Evolutionary conservation across 2,113 vertebrate genomes (phyloP), one percentile per base, ranked within the genome.

Genomic region (Microtus pennsylvanicus): DNA sequence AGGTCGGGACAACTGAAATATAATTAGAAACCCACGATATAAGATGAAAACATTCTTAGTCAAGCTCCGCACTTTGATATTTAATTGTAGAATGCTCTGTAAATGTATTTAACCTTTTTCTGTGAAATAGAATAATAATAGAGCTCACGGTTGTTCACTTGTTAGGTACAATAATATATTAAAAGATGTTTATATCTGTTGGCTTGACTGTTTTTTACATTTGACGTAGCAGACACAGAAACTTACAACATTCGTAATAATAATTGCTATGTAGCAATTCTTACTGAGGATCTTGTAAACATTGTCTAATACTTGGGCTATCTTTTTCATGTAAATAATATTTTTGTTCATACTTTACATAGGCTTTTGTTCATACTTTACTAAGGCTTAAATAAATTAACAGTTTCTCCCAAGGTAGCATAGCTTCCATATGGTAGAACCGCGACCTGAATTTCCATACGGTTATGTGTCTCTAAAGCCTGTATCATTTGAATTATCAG

Each of bases 41-140:
- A 52, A 81, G 52, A 67, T 50, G 24, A 87, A 83, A 61, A 80
- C 24, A 70, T 12, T 86, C 72, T 65, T 67, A 16, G 76, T 90
- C 58, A 81, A 72, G 69, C 7, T 61, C 55, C 65, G 61, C 38
- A 22, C 74, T 93, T 91, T 78, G 83, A 38, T 42, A 61, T 63
- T 85, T 95, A 83, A 80, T 92, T 94, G 33, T 19, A 75, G 26
- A 3, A n/a, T 81, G 5, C 17, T 63, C 38, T 87, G 35, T 33
- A 63, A 81, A 72, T 61, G 74, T 89, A 89, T 21, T 93, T 83
- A 75, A 83, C 19, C 82, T 90, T 87, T 19, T n/a, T 74, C 67
- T 90, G 45, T 21, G 69, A 90, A 94, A 90, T 65, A 55, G 70
- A 92, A 83, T 87, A 69, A 87, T 75, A 90, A 69, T 75, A 58